Evolutionary conservation across 2,113 vertebrate species (phyloP).

Genomic region (Pterocles orientalis): DNA sequence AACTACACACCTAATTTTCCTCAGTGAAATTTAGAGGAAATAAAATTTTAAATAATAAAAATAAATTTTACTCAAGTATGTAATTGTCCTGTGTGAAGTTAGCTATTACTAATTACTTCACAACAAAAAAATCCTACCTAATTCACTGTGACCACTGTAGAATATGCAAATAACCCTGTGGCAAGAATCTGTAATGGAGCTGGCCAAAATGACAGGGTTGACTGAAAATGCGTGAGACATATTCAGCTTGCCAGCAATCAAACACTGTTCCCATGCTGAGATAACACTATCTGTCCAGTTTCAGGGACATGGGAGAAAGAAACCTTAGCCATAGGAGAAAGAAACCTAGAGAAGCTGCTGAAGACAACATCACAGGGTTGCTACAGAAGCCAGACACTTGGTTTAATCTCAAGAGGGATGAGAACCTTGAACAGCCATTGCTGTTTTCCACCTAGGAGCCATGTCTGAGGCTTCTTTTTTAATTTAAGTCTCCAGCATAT

Average conservation of each 20-base stretch:
- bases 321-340: not conserved
- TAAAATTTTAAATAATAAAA: too few relatives aligned
- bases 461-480: not conserved
- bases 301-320: not conserved
- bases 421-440: not conserved
- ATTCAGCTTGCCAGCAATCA: not conserved
- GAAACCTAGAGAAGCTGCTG: not conserved
- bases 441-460: not conserved
- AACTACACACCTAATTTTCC: not conserved
- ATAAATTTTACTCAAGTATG: not conserved
- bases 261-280: not conserved
- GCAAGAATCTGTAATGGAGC: not conserved
- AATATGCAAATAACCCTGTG: not conserved
- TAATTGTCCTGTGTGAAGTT: not conserved
- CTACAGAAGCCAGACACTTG: not conserved
- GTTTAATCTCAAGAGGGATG: not conserved
- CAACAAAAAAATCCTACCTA: not conserved
- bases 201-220: not conserved
- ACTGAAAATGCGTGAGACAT: not conserved
- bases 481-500: not conserved
- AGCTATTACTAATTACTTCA: not conserved
- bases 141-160: not conserved
- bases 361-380: not conserved
- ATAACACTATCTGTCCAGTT: not conserved
- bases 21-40: not conserved